Conservation (phyloP, 2,113 vertebrate genomes). For the Psittacus erithacus region DNA sequence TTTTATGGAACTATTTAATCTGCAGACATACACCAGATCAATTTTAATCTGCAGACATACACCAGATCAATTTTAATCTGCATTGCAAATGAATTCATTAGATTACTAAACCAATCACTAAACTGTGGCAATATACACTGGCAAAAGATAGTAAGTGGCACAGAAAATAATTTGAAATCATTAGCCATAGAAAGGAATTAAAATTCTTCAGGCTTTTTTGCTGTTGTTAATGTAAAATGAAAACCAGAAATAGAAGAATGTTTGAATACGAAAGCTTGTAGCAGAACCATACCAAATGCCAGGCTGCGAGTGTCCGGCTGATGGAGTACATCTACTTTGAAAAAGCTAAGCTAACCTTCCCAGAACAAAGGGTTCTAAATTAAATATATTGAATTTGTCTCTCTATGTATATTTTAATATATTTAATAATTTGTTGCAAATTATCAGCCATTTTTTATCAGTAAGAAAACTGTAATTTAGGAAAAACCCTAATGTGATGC, state of each 20-base stretch:
- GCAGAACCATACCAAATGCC: neutral
- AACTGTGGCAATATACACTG: neutral
- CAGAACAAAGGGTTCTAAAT: neutral
- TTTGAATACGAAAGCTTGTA: neutral
- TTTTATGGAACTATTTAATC: neutral
- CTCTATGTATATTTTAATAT: neutral
- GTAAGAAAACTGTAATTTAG: neutral
- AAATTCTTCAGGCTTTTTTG: neutral
- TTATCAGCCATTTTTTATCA: neutral
- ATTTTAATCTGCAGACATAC: neutral
- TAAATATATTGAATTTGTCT: neutral
- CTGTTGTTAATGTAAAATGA: neutral
- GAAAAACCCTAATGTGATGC: neutral
- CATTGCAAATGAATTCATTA: neutral
- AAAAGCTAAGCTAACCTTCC: neutral
- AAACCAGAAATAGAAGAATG: neutral
- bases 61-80: neutral
- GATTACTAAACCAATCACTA: neutral
- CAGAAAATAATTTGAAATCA: neutral
- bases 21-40: neutral
- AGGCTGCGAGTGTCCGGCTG: neutral
- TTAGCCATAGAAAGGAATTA: neutral
- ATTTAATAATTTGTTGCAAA: neutral
- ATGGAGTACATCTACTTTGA: neutral
- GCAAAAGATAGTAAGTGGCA: neutral